phyloP scores from a whole-genome alignment of 2,888 invertebrate species.

The Ypsolopha scabrella region DNA sequence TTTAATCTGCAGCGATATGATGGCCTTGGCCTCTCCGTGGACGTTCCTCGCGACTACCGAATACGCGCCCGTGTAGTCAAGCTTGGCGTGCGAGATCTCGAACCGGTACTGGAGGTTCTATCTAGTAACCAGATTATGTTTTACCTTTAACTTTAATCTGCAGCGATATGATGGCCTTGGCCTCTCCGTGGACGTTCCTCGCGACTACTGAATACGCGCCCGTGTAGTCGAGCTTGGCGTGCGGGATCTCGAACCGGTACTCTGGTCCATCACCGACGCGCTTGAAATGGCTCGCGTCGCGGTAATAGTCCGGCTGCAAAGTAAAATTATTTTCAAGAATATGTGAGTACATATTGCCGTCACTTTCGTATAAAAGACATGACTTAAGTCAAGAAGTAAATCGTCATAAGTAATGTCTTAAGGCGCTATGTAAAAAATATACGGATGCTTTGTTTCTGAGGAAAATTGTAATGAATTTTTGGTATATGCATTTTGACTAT shows the following conservation, averaged over 20 bases:
- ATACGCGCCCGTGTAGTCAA: slow-evolving; percentile 90
- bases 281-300: slow-evolving; percentile 86
- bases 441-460: too few relatives aligned
- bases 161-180: slow-evolving; percentile 87
- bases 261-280: slow-evolving; percentile 81
- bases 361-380: too few relatives aligned
- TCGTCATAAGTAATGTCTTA: too few relatives aligned
- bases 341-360: too few relatives aligned
- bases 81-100: slow-evolving; percentile 87
- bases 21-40: slow-evolving; percentile 87
- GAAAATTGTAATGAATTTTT: too few relatives aligned
- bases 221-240: slow-evolving; percentile 87
- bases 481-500: too few relatives aligned
- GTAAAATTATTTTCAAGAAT: too few relatives aligned
- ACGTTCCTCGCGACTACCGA: slow-evolving; percentile 85
- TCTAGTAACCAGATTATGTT: slow-evolving; percentile 13
- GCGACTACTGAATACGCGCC: slow-evolving; percentile 90
- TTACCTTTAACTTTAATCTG: slow-evolving; percentile 88
- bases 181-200: slow-evolving; percentile 84
- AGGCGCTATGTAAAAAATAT: too few relatives aligned
- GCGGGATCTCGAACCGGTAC: slow-evolving; percentile 87
- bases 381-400: too few relatives aligned
- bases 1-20: too few relatives aligned
- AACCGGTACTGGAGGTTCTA: slow-evolving; percentile 78
- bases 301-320: slow-evolving; percentile 86